Base-by-base conservation (phyloP, 2,797 vertebrate genomes). In the Clarias laeviceps region DNA sequence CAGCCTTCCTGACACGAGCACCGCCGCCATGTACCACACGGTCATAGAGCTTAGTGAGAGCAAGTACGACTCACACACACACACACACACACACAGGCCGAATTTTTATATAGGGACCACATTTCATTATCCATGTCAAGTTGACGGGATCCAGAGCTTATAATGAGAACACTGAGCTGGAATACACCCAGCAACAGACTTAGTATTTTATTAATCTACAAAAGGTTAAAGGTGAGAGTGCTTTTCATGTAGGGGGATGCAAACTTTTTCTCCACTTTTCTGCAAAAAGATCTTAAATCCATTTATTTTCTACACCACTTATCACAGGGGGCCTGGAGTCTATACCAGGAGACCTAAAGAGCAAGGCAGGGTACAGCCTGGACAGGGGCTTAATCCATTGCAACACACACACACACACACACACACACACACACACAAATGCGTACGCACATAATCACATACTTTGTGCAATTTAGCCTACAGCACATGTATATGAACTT, bases 1-100 rank as follows among this genome's bases (percentile, higher is more conserved):
- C 91, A 99, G 97, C 86, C 93, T 98, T 86, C 97, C 98, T 1
- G 96, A 99, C 85, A 96, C 97, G 37, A 97, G 97, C 90, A 95
- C 95, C 0, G 93, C 94, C 14, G 93, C 95, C 0, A 93, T 97
- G 90, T 99, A 97, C 92, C 98, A 99, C 90, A 99, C 98, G 0
- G 97, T 98, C 89, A 97, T 99, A 83, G 98, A 99, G 88, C 92
- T 98, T 78, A 96, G 96, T 0, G 98, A 99, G 87, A 97, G 91
- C 96, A 99, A 98, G 98, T 99, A 94, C 1, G 91, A 80, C 22
- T 18, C 18, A 29, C 45, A 73, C 68, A 68, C 59, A 62, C 82
- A 37, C 45, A 54, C 40, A 56, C 24, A 20, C 20, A 54, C 82
- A 34, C 73, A 64, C n/a, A 45, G 45, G 2, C 45, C 45, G 29